Base-by-base conservation (phyloP, 1,140 invertebrate species). In the Drosophila lacertosa region DNA sequence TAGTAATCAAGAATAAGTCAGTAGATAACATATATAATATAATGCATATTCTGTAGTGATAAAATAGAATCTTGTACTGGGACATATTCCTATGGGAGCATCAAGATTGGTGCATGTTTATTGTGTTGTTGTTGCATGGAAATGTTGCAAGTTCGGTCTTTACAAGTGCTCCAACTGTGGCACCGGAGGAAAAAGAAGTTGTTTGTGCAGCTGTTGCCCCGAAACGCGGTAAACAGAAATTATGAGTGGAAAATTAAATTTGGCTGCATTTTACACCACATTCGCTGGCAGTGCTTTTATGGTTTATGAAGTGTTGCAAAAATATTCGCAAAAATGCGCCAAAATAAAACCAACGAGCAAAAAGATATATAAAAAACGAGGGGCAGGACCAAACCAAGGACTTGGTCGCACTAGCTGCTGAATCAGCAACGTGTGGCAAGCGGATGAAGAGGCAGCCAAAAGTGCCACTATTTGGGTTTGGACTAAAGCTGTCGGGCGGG, bases 261-360 rank as follows among this genome's bases (percentile, higher is more conserved):
- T 77, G 73, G 62, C 62, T 59, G 45, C 65, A 73, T 42, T 73
- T 73, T 57, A 40, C 65, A 73, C 64, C 65, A 74, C 65, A 74
- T 74, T 60, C 45, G 53, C 67, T 74, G 60, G 68, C 55, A 66
- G 48, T 80, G 81, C 58, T 75, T 77, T 86, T 82, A 81, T 82
- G 81, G 82, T 88, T 86, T 86, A 86, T 86, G 77, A 88, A 86
- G 81, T 86, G 81, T 82, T 88, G 82, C 58, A 48, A 75, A 77
- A 82, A 81, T 84, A 84, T 86, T 69, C 51, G 59, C 81, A 84
- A 67, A 73, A 69, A 81, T 68, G 57, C 59, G 70, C 35, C 57
- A 74, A 69, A 72, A 72, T 71, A 71, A 58, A 72, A 68, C 37
- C 60, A 59, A 67, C 22, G 50, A 32, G n/a, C 29, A 29, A 20